phyloP scores from a whole-genome alignment of 2,113 vertebrate species.

The Pteruthius melanotis region DNA sequence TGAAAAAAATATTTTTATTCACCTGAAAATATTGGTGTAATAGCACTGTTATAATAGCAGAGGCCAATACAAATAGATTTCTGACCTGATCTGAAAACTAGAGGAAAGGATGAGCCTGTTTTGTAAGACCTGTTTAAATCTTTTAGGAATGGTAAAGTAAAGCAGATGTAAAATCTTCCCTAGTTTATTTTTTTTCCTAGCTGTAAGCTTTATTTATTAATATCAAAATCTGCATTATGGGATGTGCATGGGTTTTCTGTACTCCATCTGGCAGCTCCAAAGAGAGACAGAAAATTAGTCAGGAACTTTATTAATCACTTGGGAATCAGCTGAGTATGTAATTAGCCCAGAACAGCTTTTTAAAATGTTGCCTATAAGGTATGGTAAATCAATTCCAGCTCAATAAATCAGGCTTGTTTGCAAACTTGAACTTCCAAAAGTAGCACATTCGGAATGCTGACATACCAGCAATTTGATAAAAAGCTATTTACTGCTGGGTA shows the following conservation, averaged over 20 bases:
- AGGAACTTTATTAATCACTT: slow-evolving; percentile 55
- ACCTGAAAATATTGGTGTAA: background rate
- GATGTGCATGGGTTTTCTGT: slow-evolving; percentile 8
- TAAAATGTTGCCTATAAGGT: background rate
- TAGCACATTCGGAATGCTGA: background rate
- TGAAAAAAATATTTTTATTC: background rate
- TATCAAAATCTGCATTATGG: background rate
- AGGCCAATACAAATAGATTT: background rate
- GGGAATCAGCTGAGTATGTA: slow-evolving; percentile 23
- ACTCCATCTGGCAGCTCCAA: slow-evolving; percentile 36
- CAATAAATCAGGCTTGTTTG: slow-evolving; percentile 12
- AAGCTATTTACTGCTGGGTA: background rate
- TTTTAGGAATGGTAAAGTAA: background rate
- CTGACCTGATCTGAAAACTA: background rate
- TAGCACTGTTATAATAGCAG: background rate
- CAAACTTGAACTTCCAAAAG: background rate
- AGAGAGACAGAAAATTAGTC: slow-evolving; percentile 29
- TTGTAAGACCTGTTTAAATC: background rate
- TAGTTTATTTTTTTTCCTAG: background rate
- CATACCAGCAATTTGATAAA: background rate
- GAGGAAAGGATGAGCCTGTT: background rate
- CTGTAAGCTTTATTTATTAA: background rate
- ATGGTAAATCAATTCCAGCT: background rate
- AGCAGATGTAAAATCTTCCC: background rate
- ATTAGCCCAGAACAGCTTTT: slow-evolving; percentile 46